These are phyloP conservation scores for Heliothis virescens DNA, from an alignment of 1,140 invertebrate species.

Conservation along the genomic window DNA sequence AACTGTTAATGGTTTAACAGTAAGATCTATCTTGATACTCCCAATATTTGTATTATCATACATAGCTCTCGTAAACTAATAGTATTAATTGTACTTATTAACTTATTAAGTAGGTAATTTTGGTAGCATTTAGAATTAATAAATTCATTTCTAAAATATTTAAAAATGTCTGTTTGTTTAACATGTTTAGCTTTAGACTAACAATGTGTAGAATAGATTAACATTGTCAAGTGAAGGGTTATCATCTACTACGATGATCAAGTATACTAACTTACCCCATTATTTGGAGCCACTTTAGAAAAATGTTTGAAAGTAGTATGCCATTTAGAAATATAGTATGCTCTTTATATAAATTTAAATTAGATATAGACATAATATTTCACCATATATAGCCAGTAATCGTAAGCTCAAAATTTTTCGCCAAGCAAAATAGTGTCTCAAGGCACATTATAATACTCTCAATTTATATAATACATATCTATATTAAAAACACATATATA, in stretches of 20 bases:
- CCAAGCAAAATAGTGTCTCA: conserved; percentile 86
- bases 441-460: conserved; percentile 65
- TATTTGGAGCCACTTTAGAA: conserved; percentile 67
- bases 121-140: conserved; percentile 82
- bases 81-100: conserved; percentile 83
- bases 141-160: conserved; percentile 85
- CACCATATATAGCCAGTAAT: conserved; percentile 55
- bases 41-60: conserved; percentile 71
- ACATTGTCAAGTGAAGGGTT: conserved; percentile 71
- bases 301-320: conserved; percentile 67
- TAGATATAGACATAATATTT: conserved; percentile 63
- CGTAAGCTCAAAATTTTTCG: conserved; percentile 66
- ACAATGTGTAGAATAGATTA: conserved; percentile 85
- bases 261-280: conserved; percentile 79
- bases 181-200: conserved; percentile 86
- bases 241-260: conserved; percentile 68
- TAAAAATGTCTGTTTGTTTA: conserved; percentile 85
- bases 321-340: conserved; percentile 70
- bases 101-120: conserved; percentile 77
- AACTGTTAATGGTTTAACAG: conserved; percentile 69
- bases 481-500: conserved; percentile 70
- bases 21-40: conserved; percentile 68
- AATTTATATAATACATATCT: conserved; percentile 57
- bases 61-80: conserved; percentile 82
- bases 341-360: conserved; percentile 68